Evolutionary conservation across 2,888 invertebrate genomes (phyloP), one percentile per base, ranked within the genome.

Genomic region (Drosophila aldrichi): DNA sequence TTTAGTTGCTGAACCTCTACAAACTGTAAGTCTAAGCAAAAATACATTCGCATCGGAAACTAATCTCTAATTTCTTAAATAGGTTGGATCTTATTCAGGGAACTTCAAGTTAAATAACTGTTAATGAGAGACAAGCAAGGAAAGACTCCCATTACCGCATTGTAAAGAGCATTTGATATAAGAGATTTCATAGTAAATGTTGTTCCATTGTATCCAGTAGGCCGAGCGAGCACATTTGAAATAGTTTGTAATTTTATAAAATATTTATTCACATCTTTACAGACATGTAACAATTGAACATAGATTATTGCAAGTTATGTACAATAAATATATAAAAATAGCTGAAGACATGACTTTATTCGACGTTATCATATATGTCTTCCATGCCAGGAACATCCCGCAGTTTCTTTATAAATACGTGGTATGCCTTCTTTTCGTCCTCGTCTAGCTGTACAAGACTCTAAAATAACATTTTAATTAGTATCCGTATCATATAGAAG

Each of bases 361-460:
- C 81, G 12, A 91, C 75, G 90, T 96, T 96, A 83, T 95, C 94
- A 80, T 94, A 94, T 54, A 96, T 88, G 79, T 93, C 94, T 52
- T 94, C 93, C 63, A 96, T 93, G 61, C 95, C 96, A 0, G 94
- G 94, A 16, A 95, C 57, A n/a, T 90, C 92, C 56, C 94, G 93
- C 12, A 96, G 77, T 89, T 94, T 95, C 20, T 94, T 92, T 66
- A 93, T 92, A 51, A 96, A 92, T 55, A 89, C 92, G 20, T 92
- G 84, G 70, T 94, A 93, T 0, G 77, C 56, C 64, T 93, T 92
- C 61, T 94, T 82, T 5, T 95, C 94, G 0, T 92, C 90, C 5
- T 94, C 52, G 5, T 51, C 41, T n/a, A 96, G 79, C 55, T 92
- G 80, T 9, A 95, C 93, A 10, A 84, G 81, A 34, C 82, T 90